Percentiles rank a stretch among this genome's conserved stretches.
These are phyloP conservation scores for Campodea augens DNA, from an alignment of 1,140 invertebrate species.

Conservation along the genomic window DNA sequence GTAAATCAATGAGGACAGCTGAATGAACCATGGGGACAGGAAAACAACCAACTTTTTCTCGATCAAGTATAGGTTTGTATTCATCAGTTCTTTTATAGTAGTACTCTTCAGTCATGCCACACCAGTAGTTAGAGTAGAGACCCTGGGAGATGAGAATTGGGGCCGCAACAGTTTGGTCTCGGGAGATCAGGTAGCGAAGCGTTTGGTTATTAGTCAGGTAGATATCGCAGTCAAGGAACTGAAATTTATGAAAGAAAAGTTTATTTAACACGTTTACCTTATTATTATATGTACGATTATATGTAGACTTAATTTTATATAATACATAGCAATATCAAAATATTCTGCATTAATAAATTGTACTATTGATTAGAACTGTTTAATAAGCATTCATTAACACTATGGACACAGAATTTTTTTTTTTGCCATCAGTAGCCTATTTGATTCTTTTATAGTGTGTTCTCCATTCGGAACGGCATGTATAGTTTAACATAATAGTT, in stretches of 20 bases:
- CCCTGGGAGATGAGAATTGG: conserved; percentile 73
- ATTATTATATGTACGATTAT: not conserved
- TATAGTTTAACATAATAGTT: too few relatives aligned
- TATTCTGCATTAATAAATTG: not conserved
- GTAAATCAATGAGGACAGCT: conserved; percentile 64
- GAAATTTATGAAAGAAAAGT: conserved; percentile 22
- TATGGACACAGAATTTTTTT: too few relatives aligned
- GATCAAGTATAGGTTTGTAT: conserved; percentile 60
- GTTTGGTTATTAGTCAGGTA: conserved; percentile 55
- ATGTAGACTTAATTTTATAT: not conserved
- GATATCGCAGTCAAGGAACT: conserved; percentile 80
- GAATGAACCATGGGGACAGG: conserved; percentile 83
- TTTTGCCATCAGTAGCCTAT: too few relatives aligned
- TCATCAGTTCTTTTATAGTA: conserved; percentile 76
- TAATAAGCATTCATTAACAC: not conserved
- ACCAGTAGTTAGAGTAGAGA: conserved; percentile 92
- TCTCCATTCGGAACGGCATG: too few relatives aligned
- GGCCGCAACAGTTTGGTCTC: conserved; percentile 43
- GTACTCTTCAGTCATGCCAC: conserved; percentile 67
- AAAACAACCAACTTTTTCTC: conserved; percentile 53
- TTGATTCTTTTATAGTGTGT: too few relatives aligned
- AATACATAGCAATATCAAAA: not conserved
- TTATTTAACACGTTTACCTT: not conserved
- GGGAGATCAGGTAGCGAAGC: conserved; percentile 43
- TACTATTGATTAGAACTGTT: not conserved